Base-by-base conservation (phyloP, 2,888 invertebrate species). In the Melolontha melolontha region DNA sequence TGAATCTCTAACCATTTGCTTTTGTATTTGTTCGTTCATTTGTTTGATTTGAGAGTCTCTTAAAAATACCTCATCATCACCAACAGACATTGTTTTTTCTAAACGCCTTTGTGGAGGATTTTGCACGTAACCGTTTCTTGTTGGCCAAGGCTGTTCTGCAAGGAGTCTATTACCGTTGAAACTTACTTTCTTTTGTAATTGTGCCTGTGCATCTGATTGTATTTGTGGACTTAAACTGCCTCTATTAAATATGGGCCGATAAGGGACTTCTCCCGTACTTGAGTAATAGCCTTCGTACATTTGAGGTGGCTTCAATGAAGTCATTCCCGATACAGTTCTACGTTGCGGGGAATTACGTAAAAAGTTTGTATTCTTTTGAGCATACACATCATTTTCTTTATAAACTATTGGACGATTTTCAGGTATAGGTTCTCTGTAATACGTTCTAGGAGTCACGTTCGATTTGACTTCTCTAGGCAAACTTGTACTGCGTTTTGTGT, bases 171-270 rank as follows among this genome's bases (percentile, higher is more conserved):
- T 71, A 70, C 82, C 84, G 2, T 83, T 83, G 72, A 87, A 87
- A 72, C 86, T 87, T 1, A 87, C 87, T 66, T 85, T 84, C 68
- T 87, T 86, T 10, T 84, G 82, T 1, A 80, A 79, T 40, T 79
- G 76, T 8, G 79, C 79, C 2, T 82, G 80, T 52, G 82, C 80
- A 5, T 85, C 84, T 2, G 78, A 71, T 7, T 66, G 62, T 2
- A 42, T 27, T 76, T 79, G 14, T 71, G 78, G 42, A 41, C 70
- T 80, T 49, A 87, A 78, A 73, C 86, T 87, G 1, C 87, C 86
- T n/a, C 86, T 75, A 75, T 84, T 84, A 65, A 87, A 86, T 67
- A 87, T 87, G 1, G 87, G 87, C 7, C 78, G 73, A 41, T 79
- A 77, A 0, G 76, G 63, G 68, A 73, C 40, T 64, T 70, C 67